Conservation (phyloP, 2,888 invertebrate species). For the Cepaea hortensis region DNA sequence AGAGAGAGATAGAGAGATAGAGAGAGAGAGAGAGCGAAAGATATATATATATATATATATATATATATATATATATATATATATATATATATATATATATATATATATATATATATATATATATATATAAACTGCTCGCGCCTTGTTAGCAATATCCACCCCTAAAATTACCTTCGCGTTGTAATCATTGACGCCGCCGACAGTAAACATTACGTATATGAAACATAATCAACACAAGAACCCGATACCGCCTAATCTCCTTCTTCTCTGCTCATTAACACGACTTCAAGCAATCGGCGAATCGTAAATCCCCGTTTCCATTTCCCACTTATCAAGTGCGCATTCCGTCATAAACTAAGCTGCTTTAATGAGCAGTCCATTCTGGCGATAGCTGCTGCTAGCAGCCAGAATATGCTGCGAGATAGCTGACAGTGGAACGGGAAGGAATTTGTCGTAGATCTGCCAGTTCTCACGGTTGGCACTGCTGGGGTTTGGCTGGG, state of each 20-base stretch:
- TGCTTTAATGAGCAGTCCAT: neutral
- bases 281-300: neutral
- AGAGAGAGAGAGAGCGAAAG: too few relatives aligned
- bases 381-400: neutral
- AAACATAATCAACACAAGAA: slow-evolving; percentile 5
- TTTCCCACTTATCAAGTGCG: slow-evolving; percentile 13
- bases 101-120: too few relatives aligned
- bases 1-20: too few relatives aligned
- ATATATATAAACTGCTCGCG: too few relatives aligned
- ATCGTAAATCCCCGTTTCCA: slow-evolving; percentile 19
- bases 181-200: too few relatives aligned
- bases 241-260: neutral
- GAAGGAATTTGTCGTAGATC: slow-evolving; percentile 17
- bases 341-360: slow-evolving; percentile 8
- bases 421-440: neutral
- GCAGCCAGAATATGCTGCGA: neutral
- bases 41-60: too few relatives aligned
- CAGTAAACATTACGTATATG: neutral
- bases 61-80: too few relatives aligned
- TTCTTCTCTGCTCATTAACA: too few relatives aligned
- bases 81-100: too few relatives aligned
- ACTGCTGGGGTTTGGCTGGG: too few relatives aligned
- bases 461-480: neutral
- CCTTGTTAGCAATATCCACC: too few relatives aligned
- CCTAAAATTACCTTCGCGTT: too few relatives aligned